phyloP scores from a whole-genome alignment of 2,888 invertebrate species.

The Andrena trimmerana region DNA sequence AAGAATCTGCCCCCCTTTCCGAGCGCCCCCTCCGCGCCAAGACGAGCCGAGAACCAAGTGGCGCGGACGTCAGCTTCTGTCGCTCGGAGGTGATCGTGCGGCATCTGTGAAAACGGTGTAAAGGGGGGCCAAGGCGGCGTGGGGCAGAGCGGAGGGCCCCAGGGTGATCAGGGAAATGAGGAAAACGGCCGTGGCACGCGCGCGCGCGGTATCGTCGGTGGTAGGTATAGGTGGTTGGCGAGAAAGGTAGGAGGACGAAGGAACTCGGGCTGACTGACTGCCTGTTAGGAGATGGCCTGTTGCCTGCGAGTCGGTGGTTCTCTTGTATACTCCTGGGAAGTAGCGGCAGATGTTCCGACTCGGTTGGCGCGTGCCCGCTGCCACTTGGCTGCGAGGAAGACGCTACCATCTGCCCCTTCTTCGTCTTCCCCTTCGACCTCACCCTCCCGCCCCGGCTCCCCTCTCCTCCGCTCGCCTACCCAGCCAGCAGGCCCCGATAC shows the following conservation, averaged over 20 bases:
- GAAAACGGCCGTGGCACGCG: conserved; percentile 7
- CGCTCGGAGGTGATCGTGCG: background rate
- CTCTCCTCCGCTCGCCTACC: background rate
- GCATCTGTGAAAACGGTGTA: conserved; percentile 24
- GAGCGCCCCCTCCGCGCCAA: too few species aligned
- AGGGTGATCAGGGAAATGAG: conserved; percentile 2
- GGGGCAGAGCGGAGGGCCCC: too few species aligned
- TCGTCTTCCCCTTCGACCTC: conserved; percentile 74
- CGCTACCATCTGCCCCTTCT: conserved; percentile 81
- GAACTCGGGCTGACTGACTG: conserved; percentile 66
- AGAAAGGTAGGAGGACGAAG: conserved; percentile 52
- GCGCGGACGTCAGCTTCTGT: background rate
- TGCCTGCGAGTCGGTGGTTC: conserved; percentile 74
- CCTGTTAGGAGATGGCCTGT: conserved; percentile 69
- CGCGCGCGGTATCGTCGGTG: background rate
- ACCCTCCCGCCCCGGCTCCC: conserved; percentile 68
- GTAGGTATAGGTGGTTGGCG: conserved; percentile 33
- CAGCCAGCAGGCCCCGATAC: conserved; percentile 5
- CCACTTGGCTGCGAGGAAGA: conserved; percentile 84
- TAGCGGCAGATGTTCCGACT: conserved; percentile 83
- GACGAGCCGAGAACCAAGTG: background rate
- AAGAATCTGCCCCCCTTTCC: too few species aligned
- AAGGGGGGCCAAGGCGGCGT: background rate
- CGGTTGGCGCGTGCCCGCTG: conserved; percentile 85
- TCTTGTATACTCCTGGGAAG: conserved; percentile 76